Percentiles rank a stretch among this genome's conserved stretches.
Conservation (phyloP, 2,888 invertebrate genomes). For the Dasypogon diadema region DNA sequence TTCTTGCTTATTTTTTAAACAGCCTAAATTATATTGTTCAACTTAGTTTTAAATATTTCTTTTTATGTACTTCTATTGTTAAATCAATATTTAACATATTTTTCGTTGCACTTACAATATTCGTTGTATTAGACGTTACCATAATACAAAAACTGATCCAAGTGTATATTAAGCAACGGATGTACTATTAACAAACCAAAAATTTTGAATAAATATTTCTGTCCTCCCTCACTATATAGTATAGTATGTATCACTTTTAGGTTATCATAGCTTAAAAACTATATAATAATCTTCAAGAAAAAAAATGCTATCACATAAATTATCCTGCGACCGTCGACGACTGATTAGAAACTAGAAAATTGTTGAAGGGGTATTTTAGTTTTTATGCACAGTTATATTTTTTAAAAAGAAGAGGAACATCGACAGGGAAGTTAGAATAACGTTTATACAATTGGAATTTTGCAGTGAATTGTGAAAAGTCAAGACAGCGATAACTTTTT, state of each 20-base stretch:
- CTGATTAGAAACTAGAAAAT: neutral
- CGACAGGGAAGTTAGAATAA: too few relatives aligned
- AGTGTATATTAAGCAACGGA: neutral
- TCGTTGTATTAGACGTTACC: neutral
- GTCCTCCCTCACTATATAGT: neutral
- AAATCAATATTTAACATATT: neutral
- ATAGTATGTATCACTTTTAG: neutral
- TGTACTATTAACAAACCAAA: neutral
- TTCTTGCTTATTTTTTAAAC: neutral
- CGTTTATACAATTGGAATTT: too few relatives aligned
- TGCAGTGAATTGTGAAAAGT: too few relatives aligned
- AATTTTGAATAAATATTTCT: neutral
- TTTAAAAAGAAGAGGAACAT: too few relatives aligned
- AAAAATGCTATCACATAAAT: neutral
- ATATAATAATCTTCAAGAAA: neutral
- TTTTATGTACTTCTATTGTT: neutral
- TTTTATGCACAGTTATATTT: too few relatives aligned
- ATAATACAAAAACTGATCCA: neutral
- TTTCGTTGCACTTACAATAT: neutral
- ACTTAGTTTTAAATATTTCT: neutral
- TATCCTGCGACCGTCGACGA: neutral
- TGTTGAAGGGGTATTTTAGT: too few relatives aligned
- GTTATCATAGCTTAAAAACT: neutral
- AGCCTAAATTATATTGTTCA: too few relatives aligned
- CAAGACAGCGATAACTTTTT: too few relatives aligned